Base-by-base conservation (phyloP, 2,888 invertebrate genomes). In the Unio delphinus region DNA sequence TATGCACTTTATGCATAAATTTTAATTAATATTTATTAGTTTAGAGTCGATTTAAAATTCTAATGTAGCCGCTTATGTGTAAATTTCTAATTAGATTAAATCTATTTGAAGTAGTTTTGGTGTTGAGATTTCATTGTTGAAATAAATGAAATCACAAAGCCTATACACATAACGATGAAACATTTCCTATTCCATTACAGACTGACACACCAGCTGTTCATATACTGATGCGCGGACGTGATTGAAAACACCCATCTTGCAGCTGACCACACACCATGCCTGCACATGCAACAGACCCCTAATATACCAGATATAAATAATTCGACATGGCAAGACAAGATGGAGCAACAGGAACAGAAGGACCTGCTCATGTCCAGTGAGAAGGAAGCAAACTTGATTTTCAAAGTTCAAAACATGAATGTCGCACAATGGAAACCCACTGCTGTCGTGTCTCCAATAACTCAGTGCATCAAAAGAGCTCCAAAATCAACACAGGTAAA, bases 361-460 rank as follows among this genome's bases (percentile, higher is more conserved):
- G 15, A 55, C 3, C 68, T 71, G 15, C 66, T 80, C 11, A 79
- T 79, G 6, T 75, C 75, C 11, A 61, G 77, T 30, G 83, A 83
- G 56, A 80, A 79, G 62, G 81, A 80, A 69, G 76, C 78, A 61
- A 68, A 64, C 61, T 82, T 78, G 74, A 67, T 80, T n/a, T 64
- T 71, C 26, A 73, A 73, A 8, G 64, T 60, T 8, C 77, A 72
- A 7, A 74, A 76, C 0, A 80, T 78, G 28, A 71, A 73, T 11
- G 73, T 78, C 45, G 79, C 83, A 11, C 80, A 81, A 20, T 64
- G 64, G 61, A 74, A 80, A 66, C 81, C 82, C 11, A 70, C 82
- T 26, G 81, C 83, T 60, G 74, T 82, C 75, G 82, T 83, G 57
- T 82, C 82, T n/a, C 81, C 83, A 1, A 81, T 81, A 55, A 78